Base-by-base conservation (phyloP, 2,888 invertebrate species). In the Synergus gifuensis region DNA sequence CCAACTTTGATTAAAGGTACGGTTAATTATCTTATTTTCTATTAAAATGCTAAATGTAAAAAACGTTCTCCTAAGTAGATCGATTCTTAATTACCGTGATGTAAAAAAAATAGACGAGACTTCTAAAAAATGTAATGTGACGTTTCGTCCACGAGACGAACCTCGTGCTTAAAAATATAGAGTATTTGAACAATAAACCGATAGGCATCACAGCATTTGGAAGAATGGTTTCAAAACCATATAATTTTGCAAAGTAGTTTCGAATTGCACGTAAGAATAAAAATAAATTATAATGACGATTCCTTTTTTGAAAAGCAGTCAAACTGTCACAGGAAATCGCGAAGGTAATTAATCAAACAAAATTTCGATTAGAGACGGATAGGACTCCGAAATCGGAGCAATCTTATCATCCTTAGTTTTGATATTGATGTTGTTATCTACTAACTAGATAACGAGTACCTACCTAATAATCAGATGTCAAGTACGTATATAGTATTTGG, bases 171-270 rank as follows among this genome's bases (percentile, higher is more conserved):
- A 16, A 40, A 63, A 18, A 66, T 66, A 66, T 12, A n/a, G 18
- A 66, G 42, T 40, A 40, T 66, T 42, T 66, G 4, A 42, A 11
- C 28, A 16, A 49, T 67, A 36, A 54, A 49, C 5, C 44, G 49
- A 22, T 62, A 42, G 11, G 76, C 83, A 84, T 85, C 86, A 86
- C 86, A 86, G 86, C 79, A 82, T 81, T 84, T 84, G 85, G 85
- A 86, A 86, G 84, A 82, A 86, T 84, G 82, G 82, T 84, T 83
- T 69, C 66, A 63, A 81, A 73, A 77, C 73, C 77, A 64, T 76
- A 36, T 28, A 18, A 14, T 44, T 79, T 60, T 76, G 66, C 78
- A 22, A 77, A 78, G 42, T 69, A 76, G 42, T 73, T n/a, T 80
- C 8, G 18, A 67, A 66, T 64, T 62, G 62, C 42, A 76, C 42